A percentile compares a stretch with the other conserved stretches of the same genome.
phyloP scores from a whole-genome alignment of 2,888 invertebrate genomes.

The Eulithis testata region DNA sequence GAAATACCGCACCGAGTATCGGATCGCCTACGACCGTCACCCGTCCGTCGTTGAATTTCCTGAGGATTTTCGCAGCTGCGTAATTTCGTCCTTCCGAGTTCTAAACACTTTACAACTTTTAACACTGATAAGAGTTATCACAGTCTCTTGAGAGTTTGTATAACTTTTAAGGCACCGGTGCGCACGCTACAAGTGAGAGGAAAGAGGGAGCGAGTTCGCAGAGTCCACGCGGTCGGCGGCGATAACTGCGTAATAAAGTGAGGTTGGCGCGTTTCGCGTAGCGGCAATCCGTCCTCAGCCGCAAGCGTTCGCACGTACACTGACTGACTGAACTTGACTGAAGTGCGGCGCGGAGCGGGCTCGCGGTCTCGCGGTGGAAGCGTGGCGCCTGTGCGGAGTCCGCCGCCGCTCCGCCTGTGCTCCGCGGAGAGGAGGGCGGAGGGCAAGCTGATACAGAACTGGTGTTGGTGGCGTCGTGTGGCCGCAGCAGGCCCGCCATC shows the following conservation, averaged over 20 bases:
- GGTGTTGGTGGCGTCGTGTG: constrained; percentile 65
- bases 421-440: constrained; percentile 50
- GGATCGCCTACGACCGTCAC: constrained; percentile 67
- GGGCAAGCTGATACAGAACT: constrained; percentile 54
- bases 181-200: constrained; percentile 39
- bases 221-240: constrained; percentile 78
- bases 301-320: constrained; percentile 80
- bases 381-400: constrained; percentile 64
- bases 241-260: constrained; percentile 81
- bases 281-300: constrained; percentile 68
- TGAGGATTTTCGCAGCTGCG: constrained; percentile 58
- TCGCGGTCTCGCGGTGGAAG: constrained; percentile 53
- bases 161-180: constrained; percentile 40
- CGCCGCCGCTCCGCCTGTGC: constrained; percentile 44
- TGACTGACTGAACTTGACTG: constrained; percentile 53
- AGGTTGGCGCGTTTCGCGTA: constrained; percentile 58
- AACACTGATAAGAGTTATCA: constrained; percentile 77
- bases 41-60: constrained; percentile 52
- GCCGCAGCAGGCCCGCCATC: constrained; percentile 57
- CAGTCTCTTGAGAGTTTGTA: constrained; percentile 49
- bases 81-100: constrained; percentile 63
- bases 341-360: constrained; percentile 49
- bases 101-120: constrained; percentile 74
- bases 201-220: constrained; percentile 53
- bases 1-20: constrained; percentile 70